Base-by-base conservation (phyloP, 64 coral and sea anemone species). In the Pocillopora damicornis region DNA sequence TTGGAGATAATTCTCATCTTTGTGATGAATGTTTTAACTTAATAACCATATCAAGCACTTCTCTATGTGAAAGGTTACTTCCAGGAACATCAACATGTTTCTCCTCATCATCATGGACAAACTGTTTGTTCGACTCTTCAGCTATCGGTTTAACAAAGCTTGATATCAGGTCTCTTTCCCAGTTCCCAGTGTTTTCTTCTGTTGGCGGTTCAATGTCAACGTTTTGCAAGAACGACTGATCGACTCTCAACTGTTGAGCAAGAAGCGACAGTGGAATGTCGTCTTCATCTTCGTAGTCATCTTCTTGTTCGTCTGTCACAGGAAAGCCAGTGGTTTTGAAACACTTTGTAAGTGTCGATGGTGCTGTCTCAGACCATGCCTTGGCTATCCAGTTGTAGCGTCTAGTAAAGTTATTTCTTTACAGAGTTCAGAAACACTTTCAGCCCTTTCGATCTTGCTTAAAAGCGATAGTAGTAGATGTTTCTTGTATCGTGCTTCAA, bases 401-500 rank as follows among this genome's bases (percentile, higher is more conserved):
- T 74, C 71, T 9, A 23, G 71, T 74, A 74, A 74, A 34, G 30
- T 69, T 18, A 74, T 74, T 74, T 74, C 23, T 74, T 74, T 74
- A 74, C 71, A 74, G 71, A 74, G 71, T 74, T 74, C 71, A 74
- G 71, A 74, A 74, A 74, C 20, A 20, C 71, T 35, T 35, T 74
- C 71, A 74, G 71, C 71, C 71, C 71, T 74, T 74, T 74, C 71
- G 20, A 74, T 74, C 71, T 74, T 74, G 71, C 71, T 74, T 74
- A 74, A 74, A 23, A 35, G 71, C 71, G 71, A 74, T 74, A 25
- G 71, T 74, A 74, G 71, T 12, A 23, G 4, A 74, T 30, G 71
- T 74, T 74, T 74, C 71, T 74, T 74, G 15, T 74, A 74, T 74
- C 71, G 35, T 74, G 71, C 71, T 20, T 74, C n/a, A 12, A 74